Evolutionary conservation across 2,888 invertebrate genomes (phyloP).

Genomic region (Pollenia labialis): DNA sequence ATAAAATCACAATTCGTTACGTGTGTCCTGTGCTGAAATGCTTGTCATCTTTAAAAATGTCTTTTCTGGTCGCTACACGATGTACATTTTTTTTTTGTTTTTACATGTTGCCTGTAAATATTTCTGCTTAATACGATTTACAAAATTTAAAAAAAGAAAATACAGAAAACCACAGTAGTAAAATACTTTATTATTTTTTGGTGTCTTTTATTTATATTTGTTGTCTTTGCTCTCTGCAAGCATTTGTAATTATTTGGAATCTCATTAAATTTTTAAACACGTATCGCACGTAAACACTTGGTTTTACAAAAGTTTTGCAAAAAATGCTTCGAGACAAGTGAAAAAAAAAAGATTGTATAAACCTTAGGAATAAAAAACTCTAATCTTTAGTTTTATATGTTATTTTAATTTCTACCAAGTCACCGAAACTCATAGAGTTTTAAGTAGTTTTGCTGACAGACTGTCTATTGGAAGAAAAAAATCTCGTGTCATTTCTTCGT

Average conservation of each 20-base stretch:
- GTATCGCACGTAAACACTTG: slow-evolving; percentile 77
- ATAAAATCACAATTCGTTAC: slow-evolving; percentile 28
- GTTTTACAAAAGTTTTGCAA: slow-evolving; percentile 12
- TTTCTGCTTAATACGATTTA: slow-evolving; percentile 28
- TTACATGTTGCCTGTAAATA: neutral
- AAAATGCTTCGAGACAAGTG: neutral
- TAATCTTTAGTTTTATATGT: slow-evolving; percentile 19
- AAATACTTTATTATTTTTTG: slow-evolving; percentile 65
- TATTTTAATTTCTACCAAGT: slow-evolving; percentile 4
- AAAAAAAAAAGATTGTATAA: neutral
- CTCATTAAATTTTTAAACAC: slow-evolving; percentile 83
- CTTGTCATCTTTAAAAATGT: slow-evolving; percentile 42
- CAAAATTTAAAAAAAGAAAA: slow-evolving; percentile 5
- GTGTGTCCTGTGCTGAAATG: slow-evolving; percentile 48
- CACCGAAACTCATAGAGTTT: slow-evolving; percentile 7
- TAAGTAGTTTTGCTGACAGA: neutral
- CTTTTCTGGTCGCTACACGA: neutral
- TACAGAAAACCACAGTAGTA: slow-evolving; percentile 2
- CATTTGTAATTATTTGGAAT: slow-evolving; percentile 81
- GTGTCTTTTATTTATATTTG: slow-evolving; percentile 54
- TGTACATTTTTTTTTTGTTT: neutral
- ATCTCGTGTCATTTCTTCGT: slow-evolving; percentile 45
- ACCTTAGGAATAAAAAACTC: neutral
- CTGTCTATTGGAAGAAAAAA: neutral
- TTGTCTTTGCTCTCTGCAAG: slow-evolving; percentile 73